Conservation (phyloP, 1,140 invertebrate genomes). For the Pantala flavescens region DNA sequence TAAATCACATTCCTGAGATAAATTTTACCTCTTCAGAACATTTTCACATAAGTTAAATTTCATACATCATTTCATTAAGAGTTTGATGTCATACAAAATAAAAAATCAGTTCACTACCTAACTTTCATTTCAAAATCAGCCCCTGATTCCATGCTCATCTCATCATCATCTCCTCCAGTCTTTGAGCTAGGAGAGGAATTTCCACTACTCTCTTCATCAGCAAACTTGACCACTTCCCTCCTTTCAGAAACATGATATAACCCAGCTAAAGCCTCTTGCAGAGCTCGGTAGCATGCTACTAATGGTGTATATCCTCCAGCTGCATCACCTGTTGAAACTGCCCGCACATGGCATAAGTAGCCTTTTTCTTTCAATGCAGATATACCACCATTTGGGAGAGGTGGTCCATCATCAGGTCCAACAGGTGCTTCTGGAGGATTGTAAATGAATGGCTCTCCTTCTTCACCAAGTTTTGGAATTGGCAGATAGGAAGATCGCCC, state of each 20-base stretch:
- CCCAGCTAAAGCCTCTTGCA: slow-evolving; percentile 83
- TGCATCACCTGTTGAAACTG: slow-evolving; percentile 58
- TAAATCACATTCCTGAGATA: too few relatives aligned
- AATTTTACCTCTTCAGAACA: too few relatives aligned
- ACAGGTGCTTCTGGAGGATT: slow-evolving; percentile 42
- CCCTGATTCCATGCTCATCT: not conserved
- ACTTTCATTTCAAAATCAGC: too few relatives aligned
- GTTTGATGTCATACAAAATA: too few relatives aligned
- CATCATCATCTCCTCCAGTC: not conserved
- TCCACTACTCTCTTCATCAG: not conserved
- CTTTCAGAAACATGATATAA: slow-evolving; percentile 31
- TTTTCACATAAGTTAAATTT: too few relatives aligned
- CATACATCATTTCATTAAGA: too few relatives aligned
- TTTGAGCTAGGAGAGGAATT: not conserved
- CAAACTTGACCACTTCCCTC: not conserved
- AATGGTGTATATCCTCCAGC: slow-evolving; percentile 79
- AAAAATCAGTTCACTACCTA: too few relatives aligned
- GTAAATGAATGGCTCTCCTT: slow-evolving; percentile 64
- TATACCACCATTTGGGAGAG: slow-evolving; percentile 43
- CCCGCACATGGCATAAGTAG: slow-evolving; percentile 65
- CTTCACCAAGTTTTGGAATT: slow-evolving; percentile 55
- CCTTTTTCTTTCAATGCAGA: slow-evolving; percentile 53
- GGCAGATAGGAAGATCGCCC: slow-evolving; percentile 45
- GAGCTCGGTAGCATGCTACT: slow-evolving; percentile 72
- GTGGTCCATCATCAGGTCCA: slow-evolving; percentile 58